Base-by-base conservation (phyloP, 2,888 invertebrate genomes). In the Protodeltote pygarga region DNA sequence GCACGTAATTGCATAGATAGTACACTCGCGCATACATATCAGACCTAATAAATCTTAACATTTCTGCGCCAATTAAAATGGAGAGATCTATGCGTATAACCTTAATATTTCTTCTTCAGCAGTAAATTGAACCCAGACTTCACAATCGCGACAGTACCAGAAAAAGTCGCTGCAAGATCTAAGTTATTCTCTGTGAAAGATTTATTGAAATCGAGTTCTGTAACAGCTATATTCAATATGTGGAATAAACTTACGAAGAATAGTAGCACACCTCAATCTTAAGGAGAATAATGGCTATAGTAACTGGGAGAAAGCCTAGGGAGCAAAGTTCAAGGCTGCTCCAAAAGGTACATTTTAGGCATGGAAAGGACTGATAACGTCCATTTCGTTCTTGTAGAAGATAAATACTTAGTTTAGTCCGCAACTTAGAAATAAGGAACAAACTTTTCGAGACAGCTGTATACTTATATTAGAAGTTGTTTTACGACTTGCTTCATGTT, bases 181-280 rank as follows among this genome's bases (percentile, higher is more conserved):
- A 46, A 65, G 55, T 61, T 53, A 62, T 64, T 42, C 44, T 6
- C 37, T 34, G 21, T 45, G 33, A 51, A 55, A 55, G 61, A 63
- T 63, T 63, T 61, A 63, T 65, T 50, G 20, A 48, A 65, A 63
- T 61, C 41, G 62, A 55, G 45, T 63, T 51, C 41, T 27, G 32
- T 21, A 24, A 24, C 32, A 14, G 47, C 25, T 34, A 35, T 51
- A 60, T 61, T 57, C 47, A 51, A 61, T 51, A 59, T 64, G 41
- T 51, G 47, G 51, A 51, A 65, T 61, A 40, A 55, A 62, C 31
- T 50, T 46, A 48, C 45, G 32, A 34, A 45, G 49, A 54, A 60
- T 39, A 53, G 42, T 49, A 11, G 61, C 34, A 13, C 19, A 52
- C 34, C 34, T 63, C 64, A 51, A 47, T 47, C 17, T 14, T 24